Evolutionary conservation across 1,140 invertebrate species (phyloP), one percentile per base, ranked within the genome.

Genomic region (Mesaphorura yosii): DNA sequence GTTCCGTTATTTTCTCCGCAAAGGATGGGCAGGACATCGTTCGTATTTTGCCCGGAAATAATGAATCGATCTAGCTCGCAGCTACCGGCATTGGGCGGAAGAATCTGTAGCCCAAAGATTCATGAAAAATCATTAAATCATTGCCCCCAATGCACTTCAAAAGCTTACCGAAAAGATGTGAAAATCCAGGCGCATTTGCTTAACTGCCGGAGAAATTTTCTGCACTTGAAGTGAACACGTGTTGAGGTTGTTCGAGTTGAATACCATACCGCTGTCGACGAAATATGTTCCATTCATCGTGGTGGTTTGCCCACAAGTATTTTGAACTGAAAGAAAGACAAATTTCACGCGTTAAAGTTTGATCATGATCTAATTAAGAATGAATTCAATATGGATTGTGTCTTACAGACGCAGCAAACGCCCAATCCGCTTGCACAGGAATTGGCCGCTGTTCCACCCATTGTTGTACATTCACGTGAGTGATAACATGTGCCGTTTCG

Each of bases 201-300:
- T 73, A 2, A 85, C 71, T 48, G 75, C 69, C 26, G 70, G 62
- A 27, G 70, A 69, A 1, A 67, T 55, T 68, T 84, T 83, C 51
- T 78, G 69, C 1, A 86, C 66, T 19, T 70, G 75, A 42, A 83
- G 65, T 15, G 71, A 73, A 64, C 83, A 86, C 2, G 77, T 65
- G 6, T 47, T 59, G 38, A 67, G 60, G n/a, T 64, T 60, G 3
- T 60, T 65, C 2, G 63, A 56, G 0, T 78, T 73, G 2, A 72
- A 73, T 1, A 82, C 82, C 70, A 81, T 86, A 2, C 76, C 77
- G 1, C 76, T 77, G 68, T 81, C 88, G 1, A 80, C 76, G 66
- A 88, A 89, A 65, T 88, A 88, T 0, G 85, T 88, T 52, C 86
- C 85, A 63, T 88, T 88, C 38, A 79, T 72, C 20, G 75, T 75